Percentiles rank a stretch among this genome's conserved stretches.
Evolutionary conservation across 2,113 vertebrate species (phyloP).

Genomic region (Eclectus roratus): DNA sequence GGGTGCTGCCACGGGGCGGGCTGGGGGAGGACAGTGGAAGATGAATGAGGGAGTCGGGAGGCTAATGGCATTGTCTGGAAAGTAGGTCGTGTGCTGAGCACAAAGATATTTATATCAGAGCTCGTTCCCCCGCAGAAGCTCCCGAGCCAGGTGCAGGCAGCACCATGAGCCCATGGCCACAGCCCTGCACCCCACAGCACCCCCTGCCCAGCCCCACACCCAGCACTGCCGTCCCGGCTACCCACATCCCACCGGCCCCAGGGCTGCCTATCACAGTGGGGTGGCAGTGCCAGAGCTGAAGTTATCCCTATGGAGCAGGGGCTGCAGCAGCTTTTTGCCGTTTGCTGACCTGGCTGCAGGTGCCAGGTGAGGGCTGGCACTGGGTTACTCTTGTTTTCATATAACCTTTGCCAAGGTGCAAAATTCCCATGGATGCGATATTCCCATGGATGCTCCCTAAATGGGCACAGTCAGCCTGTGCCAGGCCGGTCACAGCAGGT

Average conservation of each 20-base stretch:
- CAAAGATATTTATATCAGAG: constrained; percentile 61
- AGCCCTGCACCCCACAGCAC: background rate
- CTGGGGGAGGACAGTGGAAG: constrained; percentile 5
- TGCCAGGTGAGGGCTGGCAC: accelerated
- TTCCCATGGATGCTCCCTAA: accelerated
- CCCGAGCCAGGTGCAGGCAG: background rate
- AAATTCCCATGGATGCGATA: background rate
- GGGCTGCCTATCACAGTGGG: background rate
- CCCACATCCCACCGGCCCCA: accelerated
- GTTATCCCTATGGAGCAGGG: accelerated
- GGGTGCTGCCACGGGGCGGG: background rate
- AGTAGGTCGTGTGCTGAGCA: constrained; percentile 70
- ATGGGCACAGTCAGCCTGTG: background rate
- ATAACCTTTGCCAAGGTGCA: background rate
- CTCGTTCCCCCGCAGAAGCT: constrained; percentile 42
- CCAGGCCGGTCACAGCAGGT: accelerated
- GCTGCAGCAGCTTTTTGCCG: accelerated
- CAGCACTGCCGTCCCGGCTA: background rate
- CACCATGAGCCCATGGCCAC: background rate
- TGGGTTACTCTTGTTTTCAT: background rate
- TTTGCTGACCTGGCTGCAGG: background rate
- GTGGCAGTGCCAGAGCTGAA: background rate
- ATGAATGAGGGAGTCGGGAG: constrained; percentile 59
- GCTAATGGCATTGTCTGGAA: constrained; percentile 66
- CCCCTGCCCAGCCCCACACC: background rate